A percentile compares a stretch with the other conserved stretches of the same genome.
These are phyloP conservation scores for Tribolium madens DNA, from an alignment of 1,140 invertebrate species.

Conservation along the genomic window DNA sequence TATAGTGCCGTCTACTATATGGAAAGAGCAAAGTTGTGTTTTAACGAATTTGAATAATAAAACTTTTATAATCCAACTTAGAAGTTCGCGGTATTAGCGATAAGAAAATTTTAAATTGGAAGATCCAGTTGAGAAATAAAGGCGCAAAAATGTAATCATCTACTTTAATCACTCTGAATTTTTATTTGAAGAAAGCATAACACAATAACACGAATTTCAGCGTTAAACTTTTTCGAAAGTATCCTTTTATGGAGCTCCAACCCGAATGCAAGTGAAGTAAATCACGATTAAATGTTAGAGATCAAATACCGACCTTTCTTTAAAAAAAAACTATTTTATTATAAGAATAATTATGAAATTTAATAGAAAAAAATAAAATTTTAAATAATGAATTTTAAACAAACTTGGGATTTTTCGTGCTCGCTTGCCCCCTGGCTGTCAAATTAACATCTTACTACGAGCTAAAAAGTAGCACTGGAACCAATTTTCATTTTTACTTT, in stretches of 20 bases:
- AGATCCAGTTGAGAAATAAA: not conserved
- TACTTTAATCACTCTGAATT: not conserved
- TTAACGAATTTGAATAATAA: constrained; percentile 26
- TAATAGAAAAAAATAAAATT: not conserved
- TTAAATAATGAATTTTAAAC: no score
- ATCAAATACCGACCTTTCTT: not conserved
- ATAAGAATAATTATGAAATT: no score
- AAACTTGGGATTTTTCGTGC: no score
- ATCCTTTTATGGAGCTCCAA: not conserved
- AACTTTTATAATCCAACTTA: constrained; percentile 25
- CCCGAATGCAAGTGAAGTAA: constrained; percentile 2
- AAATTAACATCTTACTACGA: no score
- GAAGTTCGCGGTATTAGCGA: not conserved
- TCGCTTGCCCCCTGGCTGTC: no score
- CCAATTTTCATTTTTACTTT: no score
- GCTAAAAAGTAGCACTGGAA: no score
- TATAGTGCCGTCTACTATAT: not conserved
- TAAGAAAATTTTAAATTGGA: constrained; percentile 1
- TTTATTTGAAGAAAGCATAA: no score
- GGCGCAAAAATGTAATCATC: not conserved
- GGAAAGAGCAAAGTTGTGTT: constrained; percentile 19
- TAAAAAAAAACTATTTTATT: no score
- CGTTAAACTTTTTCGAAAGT: not conserved
- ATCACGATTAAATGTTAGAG: constrained; percentile 7
- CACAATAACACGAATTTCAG: no score